phyloP scores from a whole-genome alignment of 2,797 vertebrate species.

The Gadopsis bispinosus region DNA sequence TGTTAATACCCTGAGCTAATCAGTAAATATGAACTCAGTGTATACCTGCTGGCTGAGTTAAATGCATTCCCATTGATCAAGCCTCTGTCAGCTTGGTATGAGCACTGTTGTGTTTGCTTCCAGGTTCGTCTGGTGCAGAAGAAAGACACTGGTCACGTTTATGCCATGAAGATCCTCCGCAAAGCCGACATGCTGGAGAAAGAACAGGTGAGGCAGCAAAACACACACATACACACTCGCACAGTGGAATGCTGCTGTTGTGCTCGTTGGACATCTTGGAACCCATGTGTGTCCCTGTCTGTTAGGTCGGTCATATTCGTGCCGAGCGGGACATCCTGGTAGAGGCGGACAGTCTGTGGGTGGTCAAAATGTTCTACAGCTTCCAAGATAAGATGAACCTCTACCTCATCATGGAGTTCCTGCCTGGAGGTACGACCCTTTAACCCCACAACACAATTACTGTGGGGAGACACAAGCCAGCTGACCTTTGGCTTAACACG shows the following conservation, averaged over 20 bases:
- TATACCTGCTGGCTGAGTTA: no score
- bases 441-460: not conserved
- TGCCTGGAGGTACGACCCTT: constrained; percentile 91
- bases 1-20: not conserved
- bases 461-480: not conserved
- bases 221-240: not conserved
- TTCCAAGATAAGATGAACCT: constrained; percentile 99
- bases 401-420: constrained; percentile 99
- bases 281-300: not conserved
- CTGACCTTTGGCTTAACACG: not conserved
- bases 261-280: not conserved
- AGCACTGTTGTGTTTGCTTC: constrained; percentile 5
- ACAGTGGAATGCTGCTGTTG: not conserved
- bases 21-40: not conserved
- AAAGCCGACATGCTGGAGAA: constrained; percentile 99
- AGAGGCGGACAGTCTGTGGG: constrained; percentile 98
- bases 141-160: constrained; percentile 98
- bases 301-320: constrained; percentile 96
- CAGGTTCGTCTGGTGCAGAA: constrained; percentile 98
- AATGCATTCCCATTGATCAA: no score
- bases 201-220: constrained; percentile 88
- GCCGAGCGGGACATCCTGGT: constrained; percentile 98
- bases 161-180: constrained; percentile 98
- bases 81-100: not conserved
- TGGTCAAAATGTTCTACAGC: constrained; percentile 99